Evolutionary conservation across 2,113 vertebrate genomes (phyloP).

Genomic region (Cynopterus brachyotis): DNA sequence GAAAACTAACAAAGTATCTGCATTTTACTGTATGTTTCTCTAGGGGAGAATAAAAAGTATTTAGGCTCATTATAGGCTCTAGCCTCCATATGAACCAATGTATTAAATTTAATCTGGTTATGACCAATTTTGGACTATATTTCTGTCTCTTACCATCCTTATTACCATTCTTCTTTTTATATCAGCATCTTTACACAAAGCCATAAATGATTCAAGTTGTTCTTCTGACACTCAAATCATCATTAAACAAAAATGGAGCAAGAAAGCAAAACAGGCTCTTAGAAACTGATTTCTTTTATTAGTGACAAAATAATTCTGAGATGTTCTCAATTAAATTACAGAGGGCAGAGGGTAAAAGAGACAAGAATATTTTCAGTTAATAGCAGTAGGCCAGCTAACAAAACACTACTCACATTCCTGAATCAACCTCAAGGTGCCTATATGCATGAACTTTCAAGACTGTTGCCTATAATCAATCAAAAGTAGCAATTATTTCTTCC

Average conservation of each 20-base stretch:
- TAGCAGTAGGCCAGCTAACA: neutral
- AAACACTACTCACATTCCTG: neutral
- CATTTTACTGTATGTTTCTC: neutral
- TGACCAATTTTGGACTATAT: neutral
- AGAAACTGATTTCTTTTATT: neutral
- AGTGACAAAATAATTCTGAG: neutral
- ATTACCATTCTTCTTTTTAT: neutral
- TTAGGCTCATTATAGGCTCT: fast-evolving
- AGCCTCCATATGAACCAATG: fast-evolving
- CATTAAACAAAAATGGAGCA: neutral
- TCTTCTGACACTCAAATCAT: neutral
- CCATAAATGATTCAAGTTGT: neutral
- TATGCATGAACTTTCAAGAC: too few relatives aligned
- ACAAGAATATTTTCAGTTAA: neutral
- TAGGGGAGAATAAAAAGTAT: neutral
- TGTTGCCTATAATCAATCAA: neutral
- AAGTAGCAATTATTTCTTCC: neutral
- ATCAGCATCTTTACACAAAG: neutral
- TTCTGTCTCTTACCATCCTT: neutral
- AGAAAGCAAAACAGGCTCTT: neutral
- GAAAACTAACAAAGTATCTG: neutral
- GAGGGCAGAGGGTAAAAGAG: neutral
- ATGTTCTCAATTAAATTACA: neutral
- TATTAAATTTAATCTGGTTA: neutral
- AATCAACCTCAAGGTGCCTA: neutral